These are phyloP conservation scores for Odontamblyopus lacepedii DNA, from an alignment of 2,797 vertebrate species.

Conservation along the genomic window DNA sequence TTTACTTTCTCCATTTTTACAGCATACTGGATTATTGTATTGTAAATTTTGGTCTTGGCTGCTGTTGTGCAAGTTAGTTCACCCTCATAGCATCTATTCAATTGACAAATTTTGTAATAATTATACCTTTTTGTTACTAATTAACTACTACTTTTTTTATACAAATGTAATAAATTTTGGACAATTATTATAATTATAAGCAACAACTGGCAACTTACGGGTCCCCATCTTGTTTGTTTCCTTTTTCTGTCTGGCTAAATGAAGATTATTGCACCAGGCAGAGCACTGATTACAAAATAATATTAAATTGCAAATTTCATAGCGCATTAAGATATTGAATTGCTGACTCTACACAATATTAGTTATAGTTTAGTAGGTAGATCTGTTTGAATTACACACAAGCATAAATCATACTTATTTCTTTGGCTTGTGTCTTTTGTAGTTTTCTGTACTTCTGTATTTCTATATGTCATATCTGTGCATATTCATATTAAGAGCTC, in stretches of 20 bases:
- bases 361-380: too few species aligned
- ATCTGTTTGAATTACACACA: too few species aligned
- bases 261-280: background rate
- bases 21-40: slow-evolving; percentile 1
- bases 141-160: background rate
- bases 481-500: background rate
- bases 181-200: too few species aligned
- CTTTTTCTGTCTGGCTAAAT: background rate
- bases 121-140: too few species aligned
- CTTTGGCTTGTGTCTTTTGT: background rate
- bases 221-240: too few species aligned
- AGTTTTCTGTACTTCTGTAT: background rate
- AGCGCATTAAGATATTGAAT: background rate
- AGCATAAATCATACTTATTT: too few species aligned
- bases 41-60: background rate
- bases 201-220: too few species aligned
- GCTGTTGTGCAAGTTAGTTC: background rate
- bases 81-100: background rate
- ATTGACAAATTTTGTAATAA: too few species aligned
- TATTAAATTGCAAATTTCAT: background rate
- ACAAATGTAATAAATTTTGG: too few species aligned
- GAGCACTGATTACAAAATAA: background rate
- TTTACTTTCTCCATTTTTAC: slow-evolving; percentile 14
- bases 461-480: background rate
- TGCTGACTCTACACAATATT: too few species aligned